Percentiles rank a stretch among this genome's conserved stretches.
These are phyloP conservation scores for Hyaena hyaena DNA, from an alignment of 2,113 vertebrate species.

Conservation along the genomic window DNA sequence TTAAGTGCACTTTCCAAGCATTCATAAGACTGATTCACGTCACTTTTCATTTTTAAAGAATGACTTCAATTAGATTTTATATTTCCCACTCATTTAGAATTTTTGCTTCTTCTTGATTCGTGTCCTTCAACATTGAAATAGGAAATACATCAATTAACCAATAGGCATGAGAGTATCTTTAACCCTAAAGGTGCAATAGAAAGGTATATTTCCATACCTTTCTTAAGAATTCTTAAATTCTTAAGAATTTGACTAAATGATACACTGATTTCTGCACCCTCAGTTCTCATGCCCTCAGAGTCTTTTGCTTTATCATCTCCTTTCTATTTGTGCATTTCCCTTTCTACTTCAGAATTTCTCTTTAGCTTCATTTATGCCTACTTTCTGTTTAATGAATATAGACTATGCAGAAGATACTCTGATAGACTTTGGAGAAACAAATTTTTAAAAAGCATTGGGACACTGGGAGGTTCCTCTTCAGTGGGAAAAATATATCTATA, in stretches of 20 bases:
- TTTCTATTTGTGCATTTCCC: neutral
- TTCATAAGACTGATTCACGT: slow-evolving; percentile 4
- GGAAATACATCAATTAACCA: neutral
- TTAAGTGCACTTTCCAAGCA: slow-evolving; percentile 55
- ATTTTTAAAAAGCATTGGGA: neutral
- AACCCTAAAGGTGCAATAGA: neutral
- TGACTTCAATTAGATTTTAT: neutral
- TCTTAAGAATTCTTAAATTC: no score
- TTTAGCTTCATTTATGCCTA: neutral
- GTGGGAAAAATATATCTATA: neutral
- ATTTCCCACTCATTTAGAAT: neutral
- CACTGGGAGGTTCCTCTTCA: neutral
- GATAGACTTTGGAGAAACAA: neutral
- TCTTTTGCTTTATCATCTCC: neutral
- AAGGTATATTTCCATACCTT: no score
- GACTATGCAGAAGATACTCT: neutral
- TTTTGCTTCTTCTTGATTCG: neutral
- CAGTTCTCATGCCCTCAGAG: neutral
- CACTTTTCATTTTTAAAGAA: slow-evolving; percentile 47
- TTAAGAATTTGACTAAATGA: slow-evolving; percentile 29
- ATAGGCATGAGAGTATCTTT: neutral
- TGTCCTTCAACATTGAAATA: neutral
- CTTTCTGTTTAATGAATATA: neutral
- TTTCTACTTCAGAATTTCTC: slow-evolving; percentile 23
- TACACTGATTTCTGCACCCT: neutral